phyloP scores from a whole-genome alignment of 2,113 vertebrate species.

The Catharus fuscescens region DNA sequence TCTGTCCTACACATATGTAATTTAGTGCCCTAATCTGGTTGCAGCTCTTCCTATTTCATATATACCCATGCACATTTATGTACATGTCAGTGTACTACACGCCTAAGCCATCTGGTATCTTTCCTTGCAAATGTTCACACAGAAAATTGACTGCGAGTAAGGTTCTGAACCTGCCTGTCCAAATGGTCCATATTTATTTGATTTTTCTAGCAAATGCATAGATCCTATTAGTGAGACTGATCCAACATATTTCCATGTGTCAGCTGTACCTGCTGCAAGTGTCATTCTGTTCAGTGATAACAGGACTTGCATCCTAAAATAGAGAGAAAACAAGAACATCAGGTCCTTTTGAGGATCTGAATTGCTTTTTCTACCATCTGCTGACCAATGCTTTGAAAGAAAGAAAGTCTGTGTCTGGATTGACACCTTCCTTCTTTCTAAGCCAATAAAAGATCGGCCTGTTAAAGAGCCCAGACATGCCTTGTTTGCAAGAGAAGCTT shows the following conservation, averaged over 20 bases:
- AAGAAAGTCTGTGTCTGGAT: slow-evolving; percentile 34
- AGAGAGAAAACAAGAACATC: slow-evolving; percentile 63
- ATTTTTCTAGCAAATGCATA: slow-evolving; percentile 59
- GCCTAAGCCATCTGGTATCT: slow-evolving; percentile 62
- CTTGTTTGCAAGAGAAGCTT: not conserved
- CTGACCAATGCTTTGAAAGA: slow-evolving; percentile 41
- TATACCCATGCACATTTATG: slow-evolving; percentile 38
- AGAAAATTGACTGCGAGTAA: slow-evolving; percentile 61
- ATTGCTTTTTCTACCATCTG: slow-evolving; percentile 65
- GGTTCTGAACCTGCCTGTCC: slow-evolving; percentile 64
- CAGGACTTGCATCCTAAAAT: slow-evolving; percentile 69
- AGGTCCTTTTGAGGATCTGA: slow-evolving; percentile 61
- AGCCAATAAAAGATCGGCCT: not conserved
- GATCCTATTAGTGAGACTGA: slow-evolving; percentile 60
- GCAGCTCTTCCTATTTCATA: not conserved
- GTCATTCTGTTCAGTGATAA: slow-evolving; percentile 68
- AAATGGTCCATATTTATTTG: slow-evolving; percentile 59
- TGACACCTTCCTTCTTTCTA: not conserved
- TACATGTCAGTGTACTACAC: slow-evolving; percentile 50
- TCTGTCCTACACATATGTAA: not conserved
- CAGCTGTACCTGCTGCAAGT: slow-evolving; percentile 72
- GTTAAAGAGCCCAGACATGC: not conserved
- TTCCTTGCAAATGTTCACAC: slow-evolving; percentile 64
- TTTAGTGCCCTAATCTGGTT: not conserved
- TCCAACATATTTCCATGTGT: slow-evolving; percentile 69